Evolutionary conservation across 2,113 vertebrate genomes (phyloP), one percentile per base, ranked within the genome.

Genomic region (Solenodon paradoxus): DNA sequence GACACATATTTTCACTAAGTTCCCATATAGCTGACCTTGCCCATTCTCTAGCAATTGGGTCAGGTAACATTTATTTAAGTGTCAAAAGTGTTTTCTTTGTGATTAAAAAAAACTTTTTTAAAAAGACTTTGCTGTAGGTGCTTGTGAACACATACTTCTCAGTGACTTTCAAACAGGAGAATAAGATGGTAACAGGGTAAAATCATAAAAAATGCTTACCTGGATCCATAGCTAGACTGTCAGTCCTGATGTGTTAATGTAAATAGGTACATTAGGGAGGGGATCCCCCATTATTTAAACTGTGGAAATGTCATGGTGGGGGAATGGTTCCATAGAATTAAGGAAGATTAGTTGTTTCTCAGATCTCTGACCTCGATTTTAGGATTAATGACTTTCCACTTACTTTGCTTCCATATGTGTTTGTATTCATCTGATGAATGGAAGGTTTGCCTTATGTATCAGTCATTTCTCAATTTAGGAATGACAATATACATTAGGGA

Each of bases 301-400:
- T 83, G 35, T 79, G 57, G 59, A 79, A 32, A 5, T 96, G 6
- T 92, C 26, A 72, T 26, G 32, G 53, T 35, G 0, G 17, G 79
- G 16, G 11, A 20, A 16, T 80, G n/a, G 26, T 95, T 55, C 26
- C 53, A 1, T 66, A 81, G n/a, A 88, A 11, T 90, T 94, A 64
- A 92, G 66, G 53, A 92, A 83, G 5, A 53, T 47, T 57, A 63
- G 61, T 88, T 19, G 12, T 53, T 96, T 97, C 26, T 78, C 4
- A 38, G 12, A 88, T 95, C 3, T 68, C 51, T 97, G 91, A 90
- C 22, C 7, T 45, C 47, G 45, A 51, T 84, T n/a, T 92, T 94
- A 55, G 40, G 92, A 78, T 49, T 72, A 80, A 7, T 20, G 57
- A 79, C 35, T 72, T 75, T 38, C 45, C 32, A 26, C 72, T 85